Percentiles rank a stretch among this genome's conserved stretches.
phyloP scores from a whole-genome alignment of 2,797 vertebrate species.

The Meda fulgida region DNA sequence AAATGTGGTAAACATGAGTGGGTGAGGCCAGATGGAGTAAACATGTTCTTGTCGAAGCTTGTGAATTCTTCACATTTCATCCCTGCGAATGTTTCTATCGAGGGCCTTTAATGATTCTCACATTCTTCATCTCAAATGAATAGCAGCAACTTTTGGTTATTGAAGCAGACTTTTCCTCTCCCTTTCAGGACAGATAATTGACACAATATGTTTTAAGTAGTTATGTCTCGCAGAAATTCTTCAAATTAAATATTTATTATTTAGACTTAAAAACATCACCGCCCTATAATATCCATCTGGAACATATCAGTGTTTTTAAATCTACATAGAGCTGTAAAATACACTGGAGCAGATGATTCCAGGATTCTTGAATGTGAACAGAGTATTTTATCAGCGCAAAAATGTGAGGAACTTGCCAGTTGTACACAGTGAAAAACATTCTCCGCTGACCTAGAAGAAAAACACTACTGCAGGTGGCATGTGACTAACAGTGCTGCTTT shows the following conservation, averaged over 20 bases:
- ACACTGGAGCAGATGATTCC: slow-evolving; percentile 43
- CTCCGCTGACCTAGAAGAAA: slow-evolving; percentile 39
- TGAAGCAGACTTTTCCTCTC: slow-evolving; percentile 14
- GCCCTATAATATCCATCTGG: slow-evolving; percentile 20
- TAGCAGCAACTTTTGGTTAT: slow-evolving; percentile 34
- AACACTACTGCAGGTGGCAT: slow-evolving; percentile 40
- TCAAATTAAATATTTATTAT: slow-evolving; percentile 36
- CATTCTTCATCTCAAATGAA: slow-evolving; percentile 54
- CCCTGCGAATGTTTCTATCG: slow-evolving; percentile 36
- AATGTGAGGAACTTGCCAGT: slow-evolving; percentile 56
- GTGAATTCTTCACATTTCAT: slow-evolving; percentile 41
- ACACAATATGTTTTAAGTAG: slow-evolving; percentile 56
- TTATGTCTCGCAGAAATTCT: slow-evolving; percentile 30
- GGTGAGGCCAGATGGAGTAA: slow-evolving; percentile 38
- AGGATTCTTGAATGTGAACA: slow-evolving; percentile 45
- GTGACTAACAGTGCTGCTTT: slow-evolving; percentile 2
- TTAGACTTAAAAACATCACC: slow-evolving; percentile 28
- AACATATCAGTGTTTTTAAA: slow-evolving; percentile 35
- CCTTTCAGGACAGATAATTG: slow-evolving; percentile 43
- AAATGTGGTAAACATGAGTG: slow-evolving; percentile 30
- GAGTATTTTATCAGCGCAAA: slow-evolving; percentile 56
- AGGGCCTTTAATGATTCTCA: slow-evolving; percentile 44
- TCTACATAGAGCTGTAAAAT: slow-evolving; percentile 46
- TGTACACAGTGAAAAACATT: slow-evolving; percentile 47
- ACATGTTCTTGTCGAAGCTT: slow-evolving; percentile 31